These are phyloP conservation scores for Eulimnadia texana DNA, from an alignment of 1,140 invertebrate species.

Conservation along the genomic window DNA sequence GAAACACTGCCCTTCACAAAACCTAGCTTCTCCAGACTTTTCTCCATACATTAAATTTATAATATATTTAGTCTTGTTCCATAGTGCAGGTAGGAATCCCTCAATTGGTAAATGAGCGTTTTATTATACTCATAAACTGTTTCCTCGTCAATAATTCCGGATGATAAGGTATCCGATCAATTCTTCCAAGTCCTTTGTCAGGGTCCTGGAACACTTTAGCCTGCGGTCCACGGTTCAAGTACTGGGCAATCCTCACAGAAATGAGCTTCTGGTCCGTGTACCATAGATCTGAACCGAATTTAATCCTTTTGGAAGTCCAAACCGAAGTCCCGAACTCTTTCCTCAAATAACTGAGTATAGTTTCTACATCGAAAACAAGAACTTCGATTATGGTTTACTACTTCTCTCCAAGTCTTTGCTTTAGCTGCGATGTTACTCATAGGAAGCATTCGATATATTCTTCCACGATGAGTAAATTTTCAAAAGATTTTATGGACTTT, in stretches of 20 bases:
- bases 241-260: neutral
- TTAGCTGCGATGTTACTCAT: conserved; percentile 3
- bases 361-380: neutral
- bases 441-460: neutral
- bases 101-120: too few relatives aligned
- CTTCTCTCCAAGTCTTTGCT: neutral
- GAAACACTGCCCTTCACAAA: too few relatives aligned
- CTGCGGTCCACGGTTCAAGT: neutral
- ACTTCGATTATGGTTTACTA: conserved; percentile 2
- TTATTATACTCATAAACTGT: too few relatives aligned
- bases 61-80: too few relatives aligned
- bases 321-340: neutral
- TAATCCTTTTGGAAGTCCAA: too few relatives aligned
- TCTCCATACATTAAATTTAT: too few relatives aligned
- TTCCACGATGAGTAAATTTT: neutral
- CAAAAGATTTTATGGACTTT: neutral
- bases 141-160: neutral
- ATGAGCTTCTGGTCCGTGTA: neutral
- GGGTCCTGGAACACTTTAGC: neutral
- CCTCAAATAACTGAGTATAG: neutral
- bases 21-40: too few relatives aligned
- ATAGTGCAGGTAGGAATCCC: too few relatives aligned
- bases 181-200: neutral
- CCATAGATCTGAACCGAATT: neutral
- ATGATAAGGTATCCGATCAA: neutral